phyloP scores from a whole-genome alignment of 2,888 invertebrate species.

The Diaphora mendica region DNA sequence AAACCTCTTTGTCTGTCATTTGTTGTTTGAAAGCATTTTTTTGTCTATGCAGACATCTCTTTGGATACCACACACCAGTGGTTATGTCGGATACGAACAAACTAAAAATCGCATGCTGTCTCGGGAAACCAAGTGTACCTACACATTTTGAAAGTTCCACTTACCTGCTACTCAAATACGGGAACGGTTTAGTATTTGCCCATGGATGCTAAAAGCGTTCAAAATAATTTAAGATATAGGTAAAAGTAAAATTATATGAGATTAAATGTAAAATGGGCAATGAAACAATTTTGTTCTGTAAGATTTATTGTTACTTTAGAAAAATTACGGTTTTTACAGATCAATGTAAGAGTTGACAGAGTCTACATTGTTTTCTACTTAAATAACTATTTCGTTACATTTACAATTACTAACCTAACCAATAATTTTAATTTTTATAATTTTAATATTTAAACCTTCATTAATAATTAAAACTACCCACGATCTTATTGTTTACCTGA shows the following conservation, averaged over 20 bases:
- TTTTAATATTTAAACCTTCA: not conserved
- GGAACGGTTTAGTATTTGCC: not conserved
- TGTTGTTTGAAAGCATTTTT: no score
- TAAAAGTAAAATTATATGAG: no score
- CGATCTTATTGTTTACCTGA: not conserved
- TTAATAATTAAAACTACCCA: not conserved
- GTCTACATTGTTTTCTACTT: slow-evolving; percentile 4
- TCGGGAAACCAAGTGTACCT: no score
- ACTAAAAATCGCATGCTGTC: no score
- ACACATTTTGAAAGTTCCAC: not conserved
- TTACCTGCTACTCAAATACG: not conserved
- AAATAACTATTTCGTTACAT: not conserved
- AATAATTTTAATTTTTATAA: not conserved
- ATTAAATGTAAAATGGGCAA: not conserved
- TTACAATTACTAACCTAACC: not conserved
- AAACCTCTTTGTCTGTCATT: no score
- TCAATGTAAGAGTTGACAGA: not conserved
- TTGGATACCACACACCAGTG: no score
- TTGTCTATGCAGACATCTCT: no score
- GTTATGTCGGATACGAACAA: no score
- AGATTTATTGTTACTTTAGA: slow-evolving; percentile 15
- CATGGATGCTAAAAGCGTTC: not conserved
- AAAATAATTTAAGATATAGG: no score
- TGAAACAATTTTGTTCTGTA: not conserved
- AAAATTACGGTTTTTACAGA: slow-evolving; percentile 14